Evolutionary conservation across 2,888 invertebrate species (phyloP).

Genomic region (Brachyopa scutellaris): DNA sequence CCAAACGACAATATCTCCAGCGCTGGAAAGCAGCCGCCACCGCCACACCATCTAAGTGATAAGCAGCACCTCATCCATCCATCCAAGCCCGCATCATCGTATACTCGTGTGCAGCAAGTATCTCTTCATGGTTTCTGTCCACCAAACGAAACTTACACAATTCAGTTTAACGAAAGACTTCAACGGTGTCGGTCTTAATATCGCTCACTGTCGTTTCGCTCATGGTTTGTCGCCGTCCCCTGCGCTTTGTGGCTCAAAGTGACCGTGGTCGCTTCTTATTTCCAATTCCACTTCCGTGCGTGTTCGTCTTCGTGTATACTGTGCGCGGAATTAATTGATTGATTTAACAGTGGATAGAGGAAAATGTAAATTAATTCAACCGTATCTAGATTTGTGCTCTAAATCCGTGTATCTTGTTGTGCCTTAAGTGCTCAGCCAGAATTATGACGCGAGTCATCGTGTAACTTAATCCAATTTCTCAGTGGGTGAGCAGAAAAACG

Average conservation of each 20-base stretch:
- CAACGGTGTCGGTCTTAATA: constrained; percentile 63
- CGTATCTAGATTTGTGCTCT: constrained; percentile 32
- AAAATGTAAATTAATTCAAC: constrained; percentile 70
- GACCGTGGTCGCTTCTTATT: constrained; percentile 28
- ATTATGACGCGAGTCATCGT: constrained; percentile 65
- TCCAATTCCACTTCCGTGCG: constrained; percentile 19
- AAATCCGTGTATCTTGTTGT: constrained; percentile 32
- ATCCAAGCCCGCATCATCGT: constrained; percentile 35
- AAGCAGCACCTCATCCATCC: constrained; percentile 56
- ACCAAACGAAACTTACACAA: constrained; percentile 43
- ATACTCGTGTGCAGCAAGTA: constrained; percentile 11
- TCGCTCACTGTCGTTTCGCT: constrained; percentile 18
- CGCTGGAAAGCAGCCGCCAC: constrained; percentile 11
- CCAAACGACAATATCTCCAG: constrained; percentile 20
- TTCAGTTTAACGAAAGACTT: constrained; percentile 71
- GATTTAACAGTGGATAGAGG: constrained; percentile 57
- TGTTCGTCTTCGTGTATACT: constrained; percentile 18
- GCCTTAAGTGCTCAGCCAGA: constrained; percentile 39
- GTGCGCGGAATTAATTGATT: constrained; percentile 59
- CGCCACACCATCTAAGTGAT: constrained; percentile 49
- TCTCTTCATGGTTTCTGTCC: constrained; percentile 62
- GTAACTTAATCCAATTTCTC: constrained; percentile 65
- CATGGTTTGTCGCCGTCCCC: background rate
- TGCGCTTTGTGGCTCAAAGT: constrained; percentile 12
- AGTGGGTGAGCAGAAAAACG: constrained; percentile 53